phyloP scores from a whole-genome alignment of 2,797 vertebrate genomes.

The Poeciliopsis turneri region DNA sequence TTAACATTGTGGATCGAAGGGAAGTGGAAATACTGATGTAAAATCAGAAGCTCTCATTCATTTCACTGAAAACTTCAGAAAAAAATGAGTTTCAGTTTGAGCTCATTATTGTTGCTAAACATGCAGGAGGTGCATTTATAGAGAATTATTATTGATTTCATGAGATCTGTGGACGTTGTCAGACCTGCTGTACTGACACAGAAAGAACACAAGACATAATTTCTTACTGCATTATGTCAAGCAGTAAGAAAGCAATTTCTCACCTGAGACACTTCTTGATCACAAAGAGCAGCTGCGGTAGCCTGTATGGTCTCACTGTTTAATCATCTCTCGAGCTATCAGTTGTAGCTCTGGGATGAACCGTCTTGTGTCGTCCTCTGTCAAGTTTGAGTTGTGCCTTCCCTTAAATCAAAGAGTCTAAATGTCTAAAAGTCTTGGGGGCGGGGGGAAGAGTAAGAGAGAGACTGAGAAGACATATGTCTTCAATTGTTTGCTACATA shows the following conservation, averaged over 20 bases:
- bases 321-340: not conserved
- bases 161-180: not conserved
- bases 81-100: not conserved
- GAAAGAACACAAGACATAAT: not conserved
- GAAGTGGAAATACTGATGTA: not conserved
- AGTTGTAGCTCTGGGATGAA: not conserved
- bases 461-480: not conserved
- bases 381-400: not conserved
- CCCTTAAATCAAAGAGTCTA: not conserved
- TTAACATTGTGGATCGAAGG: not conserved
- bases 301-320: not conserved
- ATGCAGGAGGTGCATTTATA: not conserved
- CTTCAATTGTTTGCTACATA: not conserved
- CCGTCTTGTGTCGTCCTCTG: not conserved
- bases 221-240: no score
- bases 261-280: not conserved
- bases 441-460: not conserved
- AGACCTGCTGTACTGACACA: not conserved
- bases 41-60: not conserved
- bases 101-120: not conserved
- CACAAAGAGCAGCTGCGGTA: not conserved
- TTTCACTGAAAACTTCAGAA: not conserved
- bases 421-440: not conserved
- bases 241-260: not conserved
- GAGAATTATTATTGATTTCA: not conserved